phyloP scores from a whole-genome alignment of 2,113 vertebrate species.

The Butastur rufipennis region DNA sequence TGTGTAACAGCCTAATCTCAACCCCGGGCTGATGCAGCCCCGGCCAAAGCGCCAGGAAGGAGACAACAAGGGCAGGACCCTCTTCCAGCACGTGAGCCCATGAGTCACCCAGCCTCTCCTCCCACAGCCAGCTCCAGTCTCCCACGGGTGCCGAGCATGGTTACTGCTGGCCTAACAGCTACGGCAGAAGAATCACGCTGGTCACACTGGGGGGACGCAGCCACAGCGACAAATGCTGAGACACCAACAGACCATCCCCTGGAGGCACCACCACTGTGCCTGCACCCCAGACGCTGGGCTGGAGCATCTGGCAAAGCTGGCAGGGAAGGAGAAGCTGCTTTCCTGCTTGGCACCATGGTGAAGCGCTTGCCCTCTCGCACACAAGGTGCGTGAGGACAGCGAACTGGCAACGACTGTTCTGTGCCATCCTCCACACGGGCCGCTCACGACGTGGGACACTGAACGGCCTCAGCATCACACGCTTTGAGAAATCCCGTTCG shows the following conservation, averaged over 20 bases:
- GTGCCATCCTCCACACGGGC: fast-evolving
- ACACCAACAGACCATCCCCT: not conserved
- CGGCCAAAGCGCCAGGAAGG: not conserved
- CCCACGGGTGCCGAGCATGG: fast-evolving
- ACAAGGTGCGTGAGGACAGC: fast-evolving
- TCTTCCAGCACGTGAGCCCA: fast-evolving
- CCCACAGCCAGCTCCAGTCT: not conserved
- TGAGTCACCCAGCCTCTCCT: not conserved
- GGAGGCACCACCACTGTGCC: not conserved
- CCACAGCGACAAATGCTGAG: not conserved
- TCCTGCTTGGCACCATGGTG: fast-evolving
- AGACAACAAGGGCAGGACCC: not conserved
- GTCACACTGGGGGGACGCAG: not conserved
- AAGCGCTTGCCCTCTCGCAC: not conserved
- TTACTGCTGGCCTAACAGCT: not conserved
- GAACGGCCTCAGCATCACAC: fast-evolving
- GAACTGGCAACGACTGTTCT: not conserved
- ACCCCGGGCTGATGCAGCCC: fast-evolving
- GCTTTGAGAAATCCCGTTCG: not conserved
- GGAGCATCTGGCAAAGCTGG: not conserved
- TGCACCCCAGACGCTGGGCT: fast-evolving
- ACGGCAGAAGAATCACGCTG: not conserved
- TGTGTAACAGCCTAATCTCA: not conserved
- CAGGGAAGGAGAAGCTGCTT: not conserved
- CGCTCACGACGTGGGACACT: fast-evolving